Percentiles rank a stretch among this genome's conserved stretches.
These are phyloP conservation scores for Chelonus formosanus DNA, from an alignment of 2,888 invertebrate species.

Conservation along the genomic window DNA sequence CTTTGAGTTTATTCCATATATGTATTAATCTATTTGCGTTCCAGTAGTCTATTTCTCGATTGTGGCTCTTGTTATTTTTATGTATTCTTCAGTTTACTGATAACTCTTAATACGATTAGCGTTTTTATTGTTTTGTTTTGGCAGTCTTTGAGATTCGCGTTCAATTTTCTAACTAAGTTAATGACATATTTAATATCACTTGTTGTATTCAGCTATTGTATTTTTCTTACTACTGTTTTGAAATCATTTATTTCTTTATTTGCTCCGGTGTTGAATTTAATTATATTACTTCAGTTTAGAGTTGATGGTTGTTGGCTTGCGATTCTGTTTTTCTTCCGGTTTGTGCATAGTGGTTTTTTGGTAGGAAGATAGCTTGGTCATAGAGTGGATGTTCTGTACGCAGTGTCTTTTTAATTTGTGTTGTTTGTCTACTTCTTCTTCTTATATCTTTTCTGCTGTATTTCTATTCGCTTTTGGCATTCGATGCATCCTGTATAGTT, in stretches of 20 bases:
- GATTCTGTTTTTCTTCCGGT: too few relatives aligned
- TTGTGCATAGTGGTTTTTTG: too few relatives aligned
- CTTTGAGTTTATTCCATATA: slow-evolving; percentile 26
- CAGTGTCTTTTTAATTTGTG: background rate
- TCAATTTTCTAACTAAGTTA: too few relatives aligned
- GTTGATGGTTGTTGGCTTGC: too few relatives aligned
- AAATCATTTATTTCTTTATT: too few relatives aligned
- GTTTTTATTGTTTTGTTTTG: background rate
- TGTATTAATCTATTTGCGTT: slow-evolving; percentile 36
- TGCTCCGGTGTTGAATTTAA: too few relatives aligned
- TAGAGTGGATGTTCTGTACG: too few relatives aligned
- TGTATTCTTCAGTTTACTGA: background rate
- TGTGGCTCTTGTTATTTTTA: background rate
- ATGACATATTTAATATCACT: too few relatives aligned
- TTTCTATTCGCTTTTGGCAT: slow-evolving; percentile 34
- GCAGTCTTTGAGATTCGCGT: background rate
- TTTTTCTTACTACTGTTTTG: too few relatives aligned
- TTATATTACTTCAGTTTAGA: too few relatives aligned
- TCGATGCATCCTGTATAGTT: slow-evolving; percentile 36
- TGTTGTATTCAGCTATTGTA: too few relatives aligned
- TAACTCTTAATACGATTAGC: background rate
- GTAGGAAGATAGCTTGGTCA: too few relatives aligned
- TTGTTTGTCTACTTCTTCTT: background rate
- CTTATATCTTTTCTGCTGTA: background rate
- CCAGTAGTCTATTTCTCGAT: slow-evolving; percentile 24